Conservation (phyloP, 2,888 invertebrate genomes). For the Limnephilus marmoratus region DNA sequence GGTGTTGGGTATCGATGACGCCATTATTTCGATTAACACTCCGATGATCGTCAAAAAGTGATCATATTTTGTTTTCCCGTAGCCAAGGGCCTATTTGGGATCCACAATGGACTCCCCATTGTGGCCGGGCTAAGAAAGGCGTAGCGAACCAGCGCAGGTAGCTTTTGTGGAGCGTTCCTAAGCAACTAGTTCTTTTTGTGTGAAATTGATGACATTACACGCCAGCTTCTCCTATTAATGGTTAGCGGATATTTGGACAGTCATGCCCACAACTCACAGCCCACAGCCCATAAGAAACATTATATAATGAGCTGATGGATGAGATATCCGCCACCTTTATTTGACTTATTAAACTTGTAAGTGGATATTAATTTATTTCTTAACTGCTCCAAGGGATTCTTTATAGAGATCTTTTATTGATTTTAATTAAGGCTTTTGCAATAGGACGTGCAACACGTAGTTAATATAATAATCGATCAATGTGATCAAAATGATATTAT, state of each 20-base stretch:
- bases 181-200: slow-evolving; percentile 55
- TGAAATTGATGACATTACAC: slow-evolving; percentile 59
- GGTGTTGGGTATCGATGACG: neutral
- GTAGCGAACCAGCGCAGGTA: slow-evolving; percentile 56
- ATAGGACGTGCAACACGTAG: neutral
- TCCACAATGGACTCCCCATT: slow-evolving; percentile 39
- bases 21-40: neutral
- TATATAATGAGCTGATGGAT: slow-evolving; percentile 3
- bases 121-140: slow-evolving; percentile 48
- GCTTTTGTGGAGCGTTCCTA: slow-evolving; percentile 52
- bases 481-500: neutral
- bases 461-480: neutral
- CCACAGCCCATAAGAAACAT: neutral
- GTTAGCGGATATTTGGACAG: slow-evolving; percentile 24
- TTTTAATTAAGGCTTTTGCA: neutral
- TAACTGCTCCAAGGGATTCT: neutral
- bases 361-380: neutral
- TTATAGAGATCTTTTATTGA: neutral
- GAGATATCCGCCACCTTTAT: neutral
- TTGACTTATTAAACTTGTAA: neutral
- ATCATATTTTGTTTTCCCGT: slow-evolving; percentile 33
- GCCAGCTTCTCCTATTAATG: slow-evolving; percentile 34
- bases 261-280: neutral
- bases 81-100: slow-evolving; percentile 10
- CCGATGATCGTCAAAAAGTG: slow-evolving; percentile 22